phyloP scores from a whole-genome alignment of 2,797 vertebrate genomes.

The Galago senegalensis region DNA sequence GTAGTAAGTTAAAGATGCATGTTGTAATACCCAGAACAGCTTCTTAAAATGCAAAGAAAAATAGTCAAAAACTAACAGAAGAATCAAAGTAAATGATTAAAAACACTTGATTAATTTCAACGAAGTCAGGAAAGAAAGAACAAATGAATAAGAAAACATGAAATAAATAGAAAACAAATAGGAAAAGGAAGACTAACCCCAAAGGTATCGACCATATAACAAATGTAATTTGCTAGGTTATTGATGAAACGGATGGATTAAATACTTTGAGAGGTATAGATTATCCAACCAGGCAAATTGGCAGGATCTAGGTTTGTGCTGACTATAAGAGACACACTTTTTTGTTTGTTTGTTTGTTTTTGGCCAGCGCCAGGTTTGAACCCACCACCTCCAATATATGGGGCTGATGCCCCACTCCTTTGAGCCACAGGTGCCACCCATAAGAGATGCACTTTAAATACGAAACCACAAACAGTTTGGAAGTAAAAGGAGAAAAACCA shows the following conservation, averaged over 20 bases:
- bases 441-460: background rate
- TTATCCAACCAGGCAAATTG: background rate
- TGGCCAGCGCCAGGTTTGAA: no score
- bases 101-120: background rate
- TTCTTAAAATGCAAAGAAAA: background rate
- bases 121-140: background rate
- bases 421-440: no score
- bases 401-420: no score
- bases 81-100: background rate
- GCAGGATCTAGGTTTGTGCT: background rate
- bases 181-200: background rate
- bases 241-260: constrained; percentile 13
- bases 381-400: no score
- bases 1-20: background rate
- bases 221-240: background rate
- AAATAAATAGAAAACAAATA: constrained; percentile 7
- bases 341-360: no score
- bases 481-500: background rate
- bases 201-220: background rate
- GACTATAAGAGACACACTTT: background rate
- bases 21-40: background rate
- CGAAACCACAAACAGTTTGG: background rate
- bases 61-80: background rate
- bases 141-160: background rate
- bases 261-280: background rate